These are phyloP conservation scores for Drosophila meridiana DNA, from an alignment of 2,888 invertebrate genomes.

Conservation along the genomic window DNA sequence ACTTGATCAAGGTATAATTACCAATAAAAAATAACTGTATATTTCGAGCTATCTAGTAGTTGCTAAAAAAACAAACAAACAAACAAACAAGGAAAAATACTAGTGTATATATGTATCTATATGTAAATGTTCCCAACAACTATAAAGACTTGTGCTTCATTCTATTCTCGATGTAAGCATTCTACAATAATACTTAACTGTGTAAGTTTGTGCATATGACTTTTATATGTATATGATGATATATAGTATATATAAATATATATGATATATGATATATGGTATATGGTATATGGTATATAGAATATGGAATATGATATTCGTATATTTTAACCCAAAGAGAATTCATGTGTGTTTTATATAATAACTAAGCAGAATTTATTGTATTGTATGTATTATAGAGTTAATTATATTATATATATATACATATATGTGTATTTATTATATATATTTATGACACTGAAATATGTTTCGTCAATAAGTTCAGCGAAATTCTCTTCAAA, in stretches of 20 bases:
- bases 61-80: background rate
- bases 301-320: slow-evolving; percentile 18
- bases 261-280: slow-evolving; percentile 33
- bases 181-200: slow-evolving; percentile 62
- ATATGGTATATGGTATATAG: background rate
- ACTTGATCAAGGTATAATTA: slow-evolving; percentile 22
- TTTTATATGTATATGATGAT: slow-evolving; percentile 49
- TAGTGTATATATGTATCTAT: slow-evolving; percentile 61
- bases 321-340: slow-evolving; percentile 44
- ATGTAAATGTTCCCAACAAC: slow-evolving; percentile 73
- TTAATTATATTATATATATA: slow-evolving; percentile 20
- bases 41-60: slow-evolving; percentile 40
- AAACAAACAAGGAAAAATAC: slow-evolving; percentile 1
- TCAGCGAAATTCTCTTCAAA: slow-evolving; percentile 40
- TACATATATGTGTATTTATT: slow-evolving; percentile 8
- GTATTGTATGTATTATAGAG: slow-evolving; percentile 35
- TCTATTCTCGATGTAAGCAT: slow-evolving; percentile 74
- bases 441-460: slow-evolving; percentile 17
- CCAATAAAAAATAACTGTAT: slow-evolving; percentile 50
- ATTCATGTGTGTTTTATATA: slow-evolving; percentile 20
- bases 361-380: slow-evolving; percentile 44
- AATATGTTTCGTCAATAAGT: slow-evolving; percentile 42
- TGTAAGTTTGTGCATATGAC: slow-evolving; percentile 61
- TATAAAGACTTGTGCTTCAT: slow-evolving; percentile 80
- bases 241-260: background rate